Conservation (phyloP, 2,113 vertebrate genomes). For the Nicator chloris region DNA sequence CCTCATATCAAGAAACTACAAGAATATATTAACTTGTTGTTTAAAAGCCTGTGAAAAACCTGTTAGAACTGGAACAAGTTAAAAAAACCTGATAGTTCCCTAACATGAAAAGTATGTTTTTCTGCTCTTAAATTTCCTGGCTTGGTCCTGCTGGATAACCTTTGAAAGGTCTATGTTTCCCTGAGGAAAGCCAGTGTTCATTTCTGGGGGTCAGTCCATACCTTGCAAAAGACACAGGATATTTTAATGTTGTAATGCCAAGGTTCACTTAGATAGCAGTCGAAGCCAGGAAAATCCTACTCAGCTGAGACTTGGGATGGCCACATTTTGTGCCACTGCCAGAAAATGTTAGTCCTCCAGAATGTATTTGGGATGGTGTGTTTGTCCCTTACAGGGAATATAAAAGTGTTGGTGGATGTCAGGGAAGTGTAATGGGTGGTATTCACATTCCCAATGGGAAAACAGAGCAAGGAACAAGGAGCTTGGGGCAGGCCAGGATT, state of each 20-base stretch:
- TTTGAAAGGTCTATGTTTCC: not conserved
- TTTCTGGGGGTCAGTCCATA: not conserved
- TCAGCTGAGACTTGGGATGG: not conserved
- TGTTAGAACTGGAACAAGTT: not conserved
- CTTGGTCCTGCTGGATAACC: not conserved
- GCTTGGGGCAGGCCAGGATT: not conserved
- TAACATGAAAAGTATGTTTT: not conserved
- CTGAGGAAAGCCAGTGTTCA: not conserved
- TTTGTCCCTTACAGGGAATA: not conserved
- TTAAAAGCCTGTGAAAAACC: not conserved
- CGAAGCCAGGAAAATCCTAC: not conserved
- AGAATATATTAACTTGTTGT: not conserved
- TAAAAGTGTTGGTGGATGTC: fast-evolving
- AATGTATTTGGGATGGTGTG: not conserved
- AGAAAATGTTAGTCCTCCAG: not conserved
- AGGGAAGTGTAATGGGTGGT: not conserved
- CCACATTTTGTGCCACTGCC: not conserved
- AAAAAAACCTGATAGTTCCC: not conserved
- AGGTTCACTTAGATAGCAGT: not conserved
- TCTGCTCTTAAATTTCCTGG: not conserved
- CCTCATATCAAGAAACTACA: not conserved
- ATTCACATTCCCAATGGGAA: not conserved
- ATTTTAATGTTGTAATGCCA: not conserved
- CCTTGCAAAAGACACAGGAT: not conserved
- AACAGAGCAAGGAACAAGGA: not conserved